Evolutionary conservation across 1,140 invertebrate genomes (phyloP), one percentile per base, ranked within the genome.

Genomic region (Leptonema lineaticorne): DNA sequence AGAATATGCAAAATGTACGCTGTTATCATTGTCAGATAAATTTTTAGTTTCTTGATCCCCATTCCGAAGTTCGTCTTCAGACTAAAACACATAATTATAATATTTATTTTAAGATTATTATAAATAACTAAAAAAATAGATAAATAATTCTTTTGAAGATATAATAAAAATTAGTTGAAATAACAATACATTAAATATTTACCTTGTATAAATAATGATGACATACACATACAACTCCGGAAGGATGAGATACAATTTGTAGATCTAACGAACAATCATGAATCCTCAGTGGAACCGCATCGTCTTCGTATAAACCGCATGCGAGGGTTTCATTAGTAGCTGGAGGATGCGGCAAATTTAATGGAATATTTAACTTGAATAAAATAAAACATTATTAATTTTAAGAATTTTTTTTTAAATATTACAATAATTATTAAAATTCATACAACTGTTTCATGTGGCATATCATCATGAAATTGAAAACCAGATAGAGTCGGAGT

Each of bases 181-280:
- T 9, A 46, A 4, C 16, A 7, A 46, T 16, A 16, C 4, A 46
- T 46, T n/a, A 16, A 48, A 20, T 22, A 11, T 26, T 81, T 62
- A 88, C 88, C 77, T 92, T 89, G 75, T 93, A 94, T 0, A 93
- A 79, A 74, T 93, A 94, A 79, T 94, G 90, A 80, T 93, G 91
- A 74, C 91, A 93, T 48, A 94, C 88, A 72, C 90, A 92, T 18
- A 93, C 86, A 74, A 91, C 83, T 63, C 91, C 91, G 6, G 81
- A 79, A 67, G 86, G 85, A 30, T 87, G 84, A 24, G 90, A 89
- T 46, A 92, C 81, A 48, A 93, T 90, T 72, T 90, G 87, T 7
- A 93, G 81, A 82, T 93, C 91, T 24, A 93, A 78, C 7, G 90
- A 89, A 76, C 90, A 91, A 77, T 93, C 90, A 75, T 92, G 90